Conservation (phyloP, 1,140 invertebrate genomes). For the Ctenoplectra terminalis region DNA sequence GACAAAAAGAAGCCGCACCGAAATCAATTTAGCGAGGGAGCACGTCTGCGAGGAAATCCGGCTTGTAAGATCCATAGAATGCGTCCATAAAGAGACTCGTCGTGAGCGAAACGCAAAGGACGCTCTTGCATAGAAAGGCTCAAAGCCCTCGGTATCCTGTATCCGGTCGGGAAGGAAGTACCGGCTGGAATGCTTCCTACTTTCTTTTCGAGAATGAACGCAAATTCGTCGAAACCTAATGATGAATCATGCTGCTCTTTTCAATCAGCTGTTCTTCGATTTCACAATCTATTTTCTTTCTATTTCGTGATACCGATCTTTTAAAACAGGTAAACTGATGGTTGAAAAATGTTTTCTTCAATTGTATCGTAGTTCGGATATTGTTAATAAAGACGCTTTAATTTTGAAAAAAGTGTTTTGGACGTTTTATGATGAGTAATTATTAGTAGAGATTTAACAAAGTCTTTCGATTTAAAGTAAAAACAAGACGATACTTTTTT, state of each 20-base stretch:
- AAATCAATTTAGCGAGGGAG: constrained; percentile 77
- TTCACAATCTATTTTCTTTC: no score
- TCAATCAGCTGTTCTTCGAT: background rate
- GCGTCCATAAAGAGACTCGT: constrained; percentile 74
- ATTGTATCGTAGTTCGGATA: no score
- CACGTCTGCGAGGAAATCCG: constrained; percentile 79
- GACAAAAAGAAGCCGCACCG: constrained; percentile 79
- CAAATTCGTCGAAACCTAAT: no score
- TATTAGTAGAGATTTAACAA: no score
- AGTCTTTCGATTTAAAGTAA: no score
- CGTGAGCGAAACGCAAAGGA: constrained; percentile 49
- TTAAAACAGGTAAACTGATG: no score
- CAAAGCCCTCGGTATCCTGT: constrained; percentile 53
- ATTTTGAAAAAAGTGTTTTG: no score
- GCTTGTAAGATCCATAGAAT: constrained; percentile 78
- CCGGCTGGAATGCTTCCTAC: constrained; percentile 38
- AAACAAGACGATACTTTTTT: no score
- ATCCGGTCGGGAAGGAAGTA: constrained; percentile 39
- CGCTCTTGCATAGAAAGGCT: constrained; percentile 29
- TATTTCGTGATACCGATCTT: no score
- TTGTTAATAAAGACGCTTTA: no score
- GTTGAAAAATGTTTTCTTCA: no score
- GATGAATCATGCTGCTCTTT: background rate
- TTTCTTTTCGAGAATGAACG: constrained; percentile 47
- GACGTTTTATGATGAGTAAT: no score